Percentiles rank a stretch among this genome's conserved stretches.
phyloP scores from a whole-genome alignment of 53 echinoderm and acorn worm genomes.

The Holothuria leucospilota region DNA sequence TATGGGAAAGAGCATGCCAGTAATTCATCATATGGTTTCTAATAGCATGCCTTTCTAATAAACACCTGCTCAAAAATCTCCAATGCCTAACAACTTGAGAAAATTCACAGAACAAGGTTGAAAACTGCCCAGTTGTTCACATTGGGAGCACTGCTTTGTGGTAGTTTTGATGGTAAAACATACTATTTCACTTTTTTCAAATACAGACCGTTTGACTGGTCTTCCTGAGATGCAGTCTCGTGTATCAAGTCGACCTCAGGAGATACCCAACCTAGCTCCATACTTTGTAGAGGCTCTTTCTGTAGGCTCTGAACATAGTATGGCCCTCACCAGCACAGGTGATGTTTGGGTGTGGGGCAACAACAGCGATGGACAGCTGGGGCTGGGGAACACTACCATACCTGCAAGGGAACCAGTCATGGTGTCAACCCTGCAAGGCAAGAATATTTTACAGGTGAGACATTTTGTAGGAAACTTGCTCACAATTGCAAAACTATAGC shows the following conservation, averaged over 20 bases:
- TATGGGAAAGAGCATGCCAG: too few species aligned
- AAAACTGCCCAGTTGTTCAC: too few species aligned
- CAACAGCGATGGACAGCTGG: constrained; percentile 96
- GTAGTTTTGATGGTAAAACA: too few species aligned
- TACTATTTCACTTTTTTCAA: not conserved
- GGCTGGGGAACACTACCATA: constrained; percentile 85
- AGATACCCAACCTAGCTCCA: constrained; percentile 82
- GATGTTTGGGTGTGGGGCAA: constrained; percentile 99
- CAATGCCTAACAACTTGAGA: too few species aligned
- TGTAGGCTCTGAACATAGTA: constrained; percentile 94
- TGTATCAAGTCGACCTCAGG: constrained; percentile 91
- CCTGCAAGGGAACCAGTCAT: constrained; percentile 87
- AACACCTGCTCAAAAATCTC: too few species aligned
- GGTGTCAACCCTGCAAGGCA: constrained; percentile 80
- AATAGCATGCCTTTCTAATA: too few species aligned
- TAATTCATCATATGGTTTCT: too few species aligned
- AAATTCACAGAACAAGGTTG: too few species aligned
- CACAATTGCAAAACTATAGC: not conserved
- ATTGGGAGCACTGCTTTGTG: too few species aligned
- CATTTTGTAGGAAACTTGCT: too few species aligned
- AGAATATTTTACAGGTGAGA: constrained; percentile 90
- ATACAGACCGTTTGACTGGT: constrained; percentile 92
- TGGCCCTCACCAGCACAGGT: constrained; percentile 92
- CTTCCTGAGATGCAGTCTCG: constrained; percentile 86
- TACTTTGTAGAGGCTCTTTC: constrained; percentile 94